Conservation (phyloP, 1,140 invertebrate genomes). For the Caenorhabditis elegans region WBcel235 BX284605.5:4115501-4116000, state of each 20-base stretch:
- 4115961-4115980: too few relatives aligned
- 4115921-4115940: too few relatives aligned
- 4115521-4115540: neutral
- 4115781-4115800: neutral
- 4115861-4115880: neutral
- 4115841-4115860: neutral
- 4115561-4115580: neutral
- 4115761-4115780: neutral
- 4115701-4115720: neutral
- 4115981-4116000: too few relatives aligned
- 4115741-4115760: neutral
- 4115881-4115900: slow-evolving; percentile 3
- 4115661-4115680: neutral
- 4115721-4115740: neutral
- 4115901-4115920: neutral
- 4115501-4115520: slow-evolving; percentile 6
- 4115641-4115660: neutral
- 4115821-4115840: slow-evolving; percentile 1
- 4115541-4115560: neutral
- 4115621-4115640: neutral
- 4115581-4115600: too few relatives aligned
- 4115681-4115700: neutral
- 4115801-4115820: neutral
- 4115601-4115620: too few relatives aligned
- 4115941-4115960: too few relatives aligned